Evolutionary conservation across 2,888 invertebrate species (phyloP).

Genomic region (Drosophila cognata): DNA sequence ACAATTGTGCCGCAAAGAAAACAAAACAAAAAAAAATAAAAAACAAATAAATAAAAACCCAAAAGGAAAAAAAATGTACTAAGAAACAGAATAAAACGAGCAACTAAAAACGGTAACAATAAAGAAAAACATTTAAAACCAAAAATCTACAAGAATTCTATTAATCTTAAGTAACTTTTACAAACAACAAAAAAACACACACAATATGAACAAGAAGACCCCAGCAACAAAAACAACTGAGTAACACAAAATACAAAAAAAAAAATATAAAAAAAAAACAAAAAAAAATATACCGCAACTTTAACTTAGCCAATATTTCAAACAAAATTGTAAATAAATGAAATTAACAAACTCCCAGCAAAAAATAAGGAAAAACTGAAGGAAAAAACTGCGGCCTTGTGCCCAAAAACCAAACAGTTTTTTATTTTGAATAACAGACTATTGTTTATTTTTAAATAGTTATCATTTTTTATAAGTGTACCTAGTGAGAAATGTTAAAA

Average conservation of each 20-base stretch:
- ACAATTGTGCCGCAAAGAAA: slow-evolving; percentile 80
- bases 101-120: slow-evolving; percentile 78
- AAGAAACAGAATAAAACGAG: slow-evolving; percentile 60
- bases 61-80: slow-evolving; percentile 54
- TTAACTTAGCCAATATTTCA: slow-evolving; percentile 74
- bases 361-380: slow-evolving; percentile 32
- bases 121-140: slow-evolving; percentile 79
- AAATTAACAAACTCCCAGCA: slow-evolving; percentile 38
- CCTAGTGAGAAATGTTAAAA: slow-evolving; percentile 84
- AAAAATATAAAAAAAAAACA: slow-evolving; percentile 29
- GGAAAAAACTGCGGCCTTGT: slow-evolving; percentile 66
- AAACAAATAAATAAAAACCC: slow-evolving; percentile 42
- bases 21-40: slow-evolving; percentile 43
- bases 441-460: slow-evolving; percentile 76
- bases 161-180: slow-evolving; percentile 82
- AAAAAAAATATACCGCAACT: slow-evolving; percentile 46
- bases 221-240: slow-evolving; percentile 63
- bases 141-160: slow-evolving; percentile 80
- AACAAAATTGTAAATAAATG: slow-evolving; percentile 60
- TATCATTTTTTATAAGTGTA: slow-evolving; percentile 81
- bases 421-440: slow-evolving; percentile 54
- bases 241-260: slow-evolving; percentile 55
- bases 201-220: slow-evolving; percentile 56
- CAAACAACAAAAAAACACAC: slow-evolving; percentile 58
- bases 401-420: slow-evolving; percentile 67